Evolutionary conservation across 1,140 invertebrate species (phyloP), one percentile per base, ranked within the genome.

Genomic region (Eupristina koningsbergeri): DNA sequence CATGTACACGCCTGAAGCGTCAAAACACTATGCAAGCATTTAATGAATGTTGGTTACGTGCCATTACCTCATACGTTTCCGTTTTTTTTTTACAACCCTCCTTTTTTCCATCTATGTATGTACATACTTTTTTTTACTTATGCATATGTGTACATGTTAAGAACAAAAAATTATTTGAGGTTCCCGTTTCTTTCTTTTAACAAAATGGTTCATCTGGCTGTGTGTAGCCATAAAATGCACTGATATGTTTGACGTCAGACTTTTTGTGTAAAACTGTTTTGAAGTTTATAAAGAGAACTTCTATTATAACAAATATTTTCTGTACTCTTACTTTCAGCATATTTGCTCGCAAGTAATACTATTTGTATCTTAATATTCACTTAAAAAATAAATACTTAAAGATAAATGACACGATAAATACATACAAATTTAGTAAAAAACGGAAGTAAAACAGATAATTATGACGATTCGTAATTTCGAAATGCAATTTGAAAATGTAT

Each of bases 1-100:
- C 61, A n/a, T 29, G 74, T 45, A 58, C 53, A 61, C 47, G 26
- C 76, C 61, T 67, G 31, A 17, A 47, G 58, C 41, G 13, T 58
- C 47, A 74, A 79, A 78, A 53, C 58, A 58, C n/a, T 34, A 22
- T 76, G 45, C 63, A 22, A 82, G 31, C 39, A 61, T 82, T 82
- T 76, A 78, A 83, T 71, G 75, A 83, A 78, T 78, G 50, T 45
- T 41, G 63, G 45, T 73, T 83, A 83, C 82, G 82, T 83, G 75
- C 76, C 82, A 83, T 83, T 79, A 69, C 47, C 74, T 47, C 9
- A 0, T 39, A 22, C 11, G 22, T 45, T 26, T 69, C 34, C 47
- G 45, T 81, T 61, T 36, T 81, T 50, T 47, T 58, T 50, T 53
- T 26, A 6, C 15, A 15, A 3, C 13, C 29, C 9, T 15, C n/a